Percentiles rank a stretch among this genome's conserved stretches.
Evolutionary conservation across 2,797 vertebrate genomes (phyloP).

Genomic region (Monodelphis domestica): DNA sequence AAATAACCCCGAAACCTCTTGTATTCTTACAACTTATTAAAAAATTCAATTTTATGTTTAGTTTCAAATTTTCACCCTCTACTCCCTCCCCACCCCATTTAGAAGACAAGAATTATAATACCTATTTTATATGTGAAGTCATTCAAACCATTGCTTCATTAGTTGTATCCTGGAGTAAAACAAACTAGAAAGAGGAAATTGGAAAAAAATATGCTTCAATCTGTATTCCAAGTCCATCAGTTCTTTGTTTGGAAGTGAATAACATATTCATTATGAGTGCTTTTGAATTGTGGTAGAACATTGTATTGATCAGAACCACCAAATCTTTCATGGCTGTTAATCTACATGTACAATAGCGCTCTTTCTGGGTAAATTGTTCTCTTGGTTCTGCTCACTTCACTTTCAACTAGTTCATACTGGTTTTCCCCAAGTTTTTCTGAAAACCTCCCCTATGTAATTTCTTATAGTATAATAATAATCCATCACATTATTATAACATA

Average conservation of each 20-base stretch:
- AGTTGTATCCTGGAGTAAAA: background rate
- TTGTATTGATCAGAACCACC: background rate
- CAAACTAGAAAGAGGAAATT: background rate
- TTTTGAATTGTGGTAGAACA: background rate
- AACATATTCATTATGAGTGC: background rate
- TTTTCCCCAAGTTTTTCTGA: background rate
- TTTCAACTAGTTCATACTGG: background rate
- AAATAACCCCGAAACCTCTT: background rate
- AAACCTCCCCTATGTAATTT: background rate
- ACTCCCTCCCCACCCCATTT: background rate
- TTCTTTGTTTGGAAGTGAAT: background rate
- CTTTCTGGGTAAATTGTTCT: background rate
- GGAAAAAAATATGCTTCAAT: background rate
- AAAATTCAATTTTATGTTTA: background rate
- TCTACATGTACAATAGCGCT: background rate
- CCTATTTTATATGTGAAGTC: background rate
- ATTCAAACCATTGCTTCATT: background rate
- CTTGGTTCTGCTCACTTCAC: background rate
- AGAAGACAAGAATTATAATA: background rate
- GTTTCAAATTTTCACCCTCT: background rate
- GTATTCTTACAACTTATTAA: background rate
- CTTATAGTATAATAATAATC: background rate
- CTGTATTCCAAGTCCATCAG: background rate
- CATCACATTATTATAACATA: background rate
- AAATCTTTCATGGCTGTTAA: background rate